Conservation (phyloP, 2,797 vertebrate genomes). For the Lacerta bilineata region DNA sequence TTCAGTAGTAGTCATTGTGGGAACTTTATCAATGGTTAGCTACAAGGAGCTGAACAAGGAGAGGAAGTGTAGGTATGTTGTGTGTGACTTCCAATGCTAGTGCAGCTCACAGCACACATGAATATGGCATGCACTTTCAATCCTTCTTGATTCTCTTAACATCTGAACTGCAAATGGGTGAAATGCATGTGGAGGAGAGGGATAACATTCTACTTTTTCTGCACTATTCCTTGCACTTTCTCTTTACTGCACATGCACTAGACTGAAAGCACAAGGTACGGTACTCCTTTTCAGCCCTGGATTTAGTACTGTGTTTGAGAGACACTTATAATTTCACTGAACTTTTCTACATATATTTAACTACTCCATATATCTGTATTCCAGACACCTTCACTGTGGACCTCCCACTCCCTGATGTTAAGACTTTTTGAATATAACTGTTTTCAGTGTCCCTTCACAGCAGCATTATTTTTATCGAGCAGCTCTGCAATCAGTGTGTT, state of each 20-base stretch:
- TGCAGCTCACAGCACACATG: neutral
- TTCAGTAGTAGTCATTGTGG: fast-evolving
- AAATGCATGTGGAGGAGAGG: neutral
- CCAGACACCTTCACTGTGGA: fast-evolving
- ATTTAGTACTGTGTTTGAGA: neutral
- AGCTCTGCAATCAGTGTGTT: neutral
- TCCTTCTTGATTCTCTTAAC: neutral
- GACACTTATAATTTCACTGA: no score
- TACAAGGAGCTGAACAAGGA: neutral
- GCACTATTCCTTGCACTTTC: neutral
- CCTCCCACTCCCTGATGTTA: neutral
- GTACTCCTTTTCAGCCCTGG: neutral
- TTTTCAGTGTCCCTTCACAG: neutral
- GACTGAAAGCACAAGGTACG: neutral
- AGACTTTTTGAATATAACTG: neutral
- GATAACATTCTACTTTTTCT: neutral
- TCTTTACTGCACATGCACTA: neutral
- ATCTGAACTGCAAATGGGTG: neutral
- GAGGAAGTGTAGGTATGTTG: neutral
- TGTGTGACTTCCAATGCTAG: neutral
- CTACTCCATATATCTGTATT: neutral
- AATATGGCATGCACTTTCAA: neutral
- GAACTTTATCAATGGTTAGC: neutral
- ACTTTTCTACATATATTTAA: neutral
- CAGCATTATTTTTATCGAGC: neutral